phyloP scores from a whole-genome alignment of 2,888 invertebrate species.

The Ophonus ardosiacus region DNA sequence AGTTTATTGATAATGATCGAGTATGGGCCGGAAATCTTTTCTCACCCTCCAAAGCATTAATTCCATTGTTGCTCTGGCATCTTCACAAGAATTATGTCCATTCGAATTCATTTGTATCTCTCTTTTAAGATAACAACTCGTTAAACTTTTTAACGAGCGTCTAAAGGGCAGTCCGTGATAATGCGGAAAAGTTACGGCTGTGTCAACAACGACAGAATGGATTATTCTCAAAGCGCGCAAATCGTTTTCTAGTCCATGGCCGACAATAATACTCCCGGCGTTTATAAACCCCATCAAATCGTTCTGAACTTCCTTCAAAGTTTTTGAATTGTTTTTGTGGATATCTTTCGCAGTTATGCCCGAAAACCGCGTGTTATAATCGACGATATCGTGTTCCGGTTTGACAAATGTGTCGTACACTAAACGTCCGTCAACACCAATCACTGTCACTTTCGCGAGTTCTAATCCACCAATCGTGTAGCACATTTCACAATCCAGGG shows the following conservation, averaged over 20 bases:
- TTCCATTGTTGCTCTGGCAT: conserved; percentile 93
- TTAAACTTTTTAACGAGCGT: conserved; percentile 88
- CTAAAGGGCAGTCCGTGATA: conserved; percentile 89
- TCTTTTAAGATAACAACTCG: conserved; percentile 84
- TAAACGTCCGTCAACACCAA: conserved; percentile 84
- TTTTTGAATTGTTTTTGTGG: conserved; percentile 79
- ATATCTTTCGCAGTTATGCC: conserved; percentile 88
- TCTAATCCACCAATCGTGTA: conserved; percentile 93
- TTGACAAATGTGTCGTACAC: conserved; percentile 92
- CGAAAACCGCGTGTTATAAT: conserved; percentile 97
- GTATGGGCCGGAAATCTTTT: conserved; percentile 74
- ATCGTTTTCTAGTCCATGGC: conserved; percentile 97
- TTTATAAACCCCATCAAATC: conserved; percentile 89
- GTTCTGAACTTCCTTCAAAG: conserved; percentile 88
- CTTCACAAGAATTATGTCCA: conserved; percentile 95
- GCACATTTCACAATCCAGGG: conserved; percentile 98
- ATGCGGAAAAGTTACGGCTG: conserved; percentile 93
- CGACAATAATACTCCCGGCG: conserved; percentile 92
- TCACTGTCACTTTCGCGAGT: conserved; percentile 91
- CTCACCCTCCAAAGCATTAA: conserved; percentile 89
- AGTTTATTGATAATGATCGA: conserved; percentile 26
- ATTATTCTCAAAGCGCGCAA: conserved; percentile 90
- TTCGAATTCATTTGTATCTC: conserved; percentile 87
- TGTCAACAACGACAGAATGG: conserved; percentile 92
- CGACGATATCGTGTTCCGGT: conserved; percentile 90